Percentiles rank a stretch among this genome's conserved stretches.
phyloP scores from a whole-genome alignment of 1,140 invertebrate species.

The Idris sp. region DNA sequence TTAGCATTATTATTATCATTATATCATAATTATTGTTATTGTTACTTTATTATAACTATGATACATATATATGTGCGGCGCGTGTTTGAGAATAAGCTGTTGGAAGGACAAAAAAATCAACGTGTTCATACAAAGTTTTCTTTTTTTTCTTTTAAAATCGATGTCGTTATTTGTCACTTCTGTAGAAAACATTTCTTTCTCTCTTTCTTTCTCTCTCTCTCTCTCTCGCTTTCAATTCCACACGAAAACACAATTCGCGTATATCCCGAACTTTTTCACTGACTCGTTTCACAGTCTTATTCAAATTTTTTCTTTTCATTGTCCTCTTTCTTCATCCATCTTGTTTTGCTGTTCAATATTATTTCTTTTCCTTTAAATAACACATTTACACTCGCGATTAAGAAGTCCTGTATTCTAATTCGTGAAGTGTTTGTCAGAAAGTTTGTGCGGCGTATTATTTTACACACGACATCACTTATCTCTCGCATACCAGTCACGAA shows the following conservation, averaged over 20 bases:
- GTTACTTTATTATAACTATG: constrained; percentile 57
- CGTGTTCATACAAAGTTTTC: constrained; percentile 45
- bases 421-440: constrained; percentile 50
- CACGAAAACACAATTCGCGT: constrained; percentile 16
- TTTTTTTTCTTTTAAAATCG: too few species aligned
- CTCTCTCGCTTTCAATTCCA: constrained; percentile 35
- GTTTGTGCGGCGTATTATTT: constrained; percentile 51
- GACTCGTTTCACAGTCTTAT: constrained; percentile 9
- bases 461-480: constrained; percentile 47
- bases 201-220: too few species aligned
- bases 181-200: too few species aligned
- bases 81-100: constrained; percentile 58
- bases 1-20: constrained; percentile 58
- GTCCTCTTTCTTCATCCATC: constrained; percentile 1
- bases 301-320: too few species aligned
- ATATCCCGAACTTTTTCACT: constrained; percentile 4
- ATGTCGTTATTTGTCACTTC: constrained; percentile 15
- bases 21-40: constrained; percentile 59
- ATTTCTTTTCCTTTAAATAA: too few species aligned
- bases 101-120: constrained; percentile 56
- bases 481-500: constrained; percentile 38
- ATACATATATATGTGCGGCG: constrained; percentile 53
- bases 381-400: constrained; percentile 58
- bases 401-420: constrained; percentile 52
- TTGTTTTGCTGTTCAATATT: too few species aligned